Conservation (phyloP, 2,797 vertebrate genomes). For the Darevskia mixta region DNA sequence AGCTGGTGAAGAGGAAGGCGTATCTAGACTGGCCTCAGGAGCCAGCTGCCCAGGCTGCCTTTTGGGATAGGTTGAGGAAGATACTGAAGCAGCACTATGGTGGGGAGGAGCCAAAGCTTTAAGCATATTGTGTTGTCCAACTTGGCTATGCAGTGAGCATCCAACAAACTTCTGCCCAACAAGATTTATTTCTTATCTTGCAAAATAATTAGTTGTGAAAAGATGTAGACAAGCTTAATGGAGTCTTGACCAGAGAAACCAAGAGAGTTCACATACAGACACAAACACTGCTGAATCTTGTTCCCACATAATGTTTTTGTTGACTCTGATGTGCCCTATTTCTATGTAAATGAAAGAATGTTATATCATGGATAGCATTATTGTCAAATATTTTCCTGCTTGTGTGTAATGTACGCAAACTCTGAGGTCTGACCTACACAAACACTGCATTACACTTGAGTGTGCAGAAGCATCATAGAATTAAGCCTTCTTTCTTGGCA, state of each 20-base stretch:
- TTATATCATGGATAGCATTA: not conserved
- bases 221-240: not conserved
- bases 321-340: not conserved
- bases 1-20: conserved; percentile 46
- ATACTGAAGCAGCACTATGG: not conserved
- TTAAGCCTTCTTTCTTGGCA: not conserved
- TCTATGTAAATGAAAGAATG: not conserved
- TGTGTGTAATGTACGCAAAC: not conserved
- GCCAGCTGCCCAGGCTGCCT: conserved; percentile 20
- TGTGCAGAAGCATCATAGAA: not conserved
- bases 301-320: not conserved
- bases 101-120: not conserved
- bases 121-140: not conserved
- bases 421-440: not conserved
- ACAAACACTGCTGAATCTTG: not conserved
- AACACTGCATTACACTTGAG: not conserved
- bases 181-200: not conserved
- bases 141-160: not conserved
- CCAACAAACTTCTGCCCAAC: not conserved
- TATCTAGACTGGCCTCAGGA: conserved; percentile 55
- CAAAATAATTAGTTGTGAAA: not conserved
- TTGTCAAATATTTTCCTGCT: not conserved
- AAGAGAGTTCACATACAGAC: not conserved
- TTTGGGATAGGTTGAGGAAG: conserved; percentile 47
- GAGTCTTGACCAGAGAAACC: not conserved